Conservation (phyloP, 2,113 vertebrate species). For the Dasyornis broadbenti region DNA sequence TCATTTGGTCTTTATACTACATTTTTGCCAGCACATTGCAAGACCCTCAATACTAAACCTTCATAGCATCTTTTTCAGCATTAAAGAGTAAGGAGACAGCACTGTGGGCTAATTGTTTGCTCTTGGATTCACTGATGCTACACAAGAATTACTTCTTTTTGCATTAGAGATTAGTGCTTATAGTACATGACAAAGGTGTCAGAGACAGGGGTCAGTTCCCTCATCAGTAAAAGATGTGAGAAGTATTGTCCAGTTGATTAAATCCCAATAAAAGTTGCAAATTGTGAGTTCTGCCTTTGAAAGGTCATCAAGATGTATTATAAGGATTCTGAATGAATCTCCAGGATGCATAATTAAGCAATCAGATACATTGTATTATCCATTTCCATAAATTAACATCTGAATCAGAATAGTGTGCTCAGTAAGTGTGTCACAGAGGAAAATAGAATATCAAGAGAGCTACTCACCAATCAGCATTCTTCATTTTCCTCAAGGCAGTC, state of each 20-base stretch:
- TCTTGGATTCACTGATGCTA: neutral
- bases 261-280: conserved; percentile 32
- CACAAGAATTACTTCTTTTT: neutral
- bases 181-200: neutral
- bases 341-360: conserved; percentile 48
- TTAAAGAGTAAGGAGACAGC: neutral
- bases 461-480: neutral
- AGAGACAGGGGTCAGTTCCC: neutral
- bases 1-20: neutral
- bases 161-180: neutral
- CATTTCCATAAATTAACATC: conserved; percentile 57
- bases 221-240: neutral
- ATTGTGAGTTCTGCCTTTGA: neutral
- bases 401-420: conserved; percentile 3
- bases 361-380: conserved; percentile 44
- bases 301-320: conserved; percentile 51
- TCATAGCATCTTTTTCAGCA: neutral
- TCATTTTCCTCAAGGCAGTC: neutral
- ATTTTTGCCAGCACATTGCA: neutral
- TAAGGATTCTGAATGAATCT: conserved; percentile 14
- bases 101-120: neutral
- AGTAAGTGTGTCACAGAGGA: neutral
- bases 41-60: neutral
- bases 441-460: neutral
- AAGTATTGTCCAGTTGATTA: conserved; percentile 49